phyloP scores from a whole-genome alignment of 1,140 invertebrate species.

The Sinella curviseta region DNA sequence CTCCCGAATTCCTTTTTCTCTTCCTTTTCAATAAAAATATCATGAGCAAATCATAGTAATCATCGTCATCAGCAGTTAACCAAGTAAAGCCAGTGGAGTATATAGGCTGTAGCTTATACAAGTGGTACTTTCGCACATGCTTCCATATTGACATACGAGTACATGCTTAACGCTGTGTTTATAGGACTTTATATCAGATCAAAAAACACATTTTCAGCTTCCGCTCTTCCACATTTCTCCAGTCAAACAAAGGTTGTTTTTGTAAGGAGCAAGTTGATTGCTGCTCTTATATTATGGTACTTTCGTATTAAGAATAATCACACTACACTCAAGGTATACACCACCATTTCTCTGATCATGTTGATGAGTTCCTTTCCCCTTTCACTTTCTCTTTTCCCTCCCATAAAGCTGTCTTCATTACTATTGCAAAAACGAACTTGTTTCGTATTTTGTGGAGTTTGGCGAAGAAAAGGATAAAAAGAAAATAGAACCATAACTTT shows the following conservation, averaged over 20 bases:
- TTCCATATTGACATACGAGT: background rate
- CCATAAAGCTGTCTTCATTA: background rate
- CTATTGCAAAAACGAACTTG: background rate
- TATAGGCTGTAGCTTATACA: no score
- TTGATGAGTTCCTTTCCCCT: background rate
- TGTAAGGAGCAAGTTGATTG: no score
- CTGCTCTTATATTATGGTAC: no score
- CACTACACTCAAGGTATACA: no score
- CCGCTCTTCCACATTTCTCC: background rate
- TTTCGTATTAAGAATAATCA: no score
- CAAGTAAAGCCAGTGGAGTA: no score
- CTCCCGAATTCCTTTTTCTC: no score
- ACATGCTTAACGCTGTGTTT: background rate
- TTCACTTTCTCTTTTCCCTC: no score
- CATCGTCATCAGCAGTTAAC: no score
- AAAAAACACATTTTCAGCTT: background rate
- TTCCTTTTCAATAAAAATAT: no score
- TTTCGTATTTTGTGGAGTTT: background rate
- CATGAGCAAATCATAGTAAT: no score
- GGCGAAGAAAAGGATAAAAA: background rate
- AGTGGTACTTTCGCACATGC: background rate
- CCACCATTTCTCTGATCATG: background rate
- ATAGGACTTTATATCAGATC: background rate
- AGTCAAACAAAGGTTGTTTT: no score
- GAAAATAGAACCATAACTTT: background rate